Conservation (phyloP, 2,113 vertebrate species). For the Psammodynastes pulverulentus region DNA sequence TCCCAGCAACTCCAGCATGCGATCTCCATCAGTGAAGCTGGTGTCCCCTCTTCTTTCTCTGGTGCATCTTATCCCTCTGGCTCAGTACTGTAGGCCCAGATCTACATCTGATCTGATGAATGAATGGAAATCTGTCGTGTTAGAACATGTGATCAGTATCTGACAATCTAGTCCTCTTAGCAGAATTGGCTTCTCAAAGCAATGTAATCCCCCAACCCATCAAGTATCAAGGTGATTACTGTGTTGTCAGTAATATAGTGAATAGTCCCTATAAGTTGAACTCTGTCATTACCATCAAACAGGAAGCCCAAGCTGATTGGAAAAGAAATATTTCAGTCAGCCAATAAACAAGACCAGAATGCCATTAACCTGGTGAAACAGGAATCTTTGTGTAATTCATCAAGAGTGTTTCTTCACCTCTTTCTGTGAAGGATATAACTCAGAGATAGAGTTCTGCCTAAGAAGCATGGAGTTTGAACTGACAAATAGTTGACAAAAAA, state of each 20-base stretch:
- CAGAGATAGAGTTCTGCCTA: neutral
- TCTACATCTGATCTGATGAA: neutral
- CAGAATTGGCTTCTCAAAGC: neutral
- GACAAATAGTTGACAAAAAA: neutral
- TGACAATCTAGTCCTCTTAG: neutral
- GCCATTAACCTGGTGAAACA: neutral
- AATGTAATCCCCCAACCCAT: neutral
- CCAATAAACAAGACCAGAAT: neutral
- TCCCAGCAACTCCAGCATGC: neutral
- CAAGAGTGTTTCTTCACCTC: neutral
- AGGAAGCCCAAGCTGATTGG: neutral
- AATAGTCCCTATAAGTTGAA: neutral
- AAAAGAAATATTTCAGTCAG: neutral
- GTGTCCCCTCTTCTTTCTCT: neutral
- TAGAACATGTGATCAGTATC: neutral
- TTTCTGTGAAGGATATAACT: neutral
- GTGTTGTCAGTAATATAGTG: neutral
- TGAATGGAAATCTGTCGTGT: neutral
- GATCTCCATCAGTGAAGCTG: neutral
- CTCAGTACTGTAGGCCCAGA: neutral
- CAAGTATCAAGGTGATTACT: neutral
- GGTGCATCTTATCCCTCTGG: neutral
- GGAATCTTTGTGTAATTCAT: neutral
- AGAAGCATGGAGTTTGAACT: neutral
- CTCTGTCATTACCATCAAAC: neutral